A percentile compares a stretch with the other conserved stretches of the same genome.
Conservation (phyloP, 2,113 vertebrate genomes). For the Gila orcuttii region DNA sequence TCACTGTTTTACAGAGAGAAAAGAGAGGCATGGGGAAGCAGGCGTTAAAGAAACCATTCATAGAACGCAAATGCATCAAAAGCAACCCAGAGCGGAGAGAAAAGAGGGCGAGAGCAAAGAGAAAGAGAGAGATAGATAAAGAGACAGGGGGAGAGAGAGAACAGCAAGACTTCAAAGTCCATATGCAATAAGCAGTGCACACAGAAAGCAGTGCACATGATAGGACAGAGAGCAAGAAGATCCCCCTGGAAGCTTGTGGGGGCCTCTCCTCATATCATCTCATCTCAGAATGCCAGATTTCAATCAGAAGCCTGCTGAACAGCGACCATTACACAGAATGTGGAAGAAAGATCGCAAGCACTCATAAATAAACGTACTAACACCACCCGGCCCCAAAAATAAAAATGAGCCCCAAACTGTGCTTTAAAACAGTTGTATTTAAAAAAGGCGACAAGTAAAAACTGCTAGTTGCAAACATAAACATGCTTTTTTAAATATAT, state of each 20-base stretch:
- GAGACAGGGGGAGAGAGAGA: constrained; percentile 26
- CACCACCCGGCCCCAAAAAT: constrained; percentile 50
- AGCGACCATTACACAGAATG: constrained; percentile 69
- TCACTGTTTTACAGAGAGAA: constrained; percentile 69
- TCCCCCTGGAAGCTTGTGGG: constrained; percentile 67
- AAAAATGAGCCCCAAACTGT: background rate
- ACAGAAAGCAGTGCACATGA: constrained; percentile 66
- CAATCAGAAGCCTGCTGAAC: constrained; percentile 59
- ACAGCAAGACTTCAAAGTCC: constrained; percentile 58
- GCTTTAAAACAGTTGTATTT: constrained; percentile 9
- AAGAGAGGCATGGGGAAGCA: constrained; percentile 68
- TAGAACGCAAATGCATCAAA: constrained; percentile 78
- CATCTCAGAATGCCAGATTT: constrained; percentile 73
- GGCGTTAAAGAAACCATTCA: constrained; percentile 77
- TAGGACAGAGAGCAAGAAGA: constrained; percentile 66
- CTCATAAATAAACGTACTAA: constrained; percentile 61
- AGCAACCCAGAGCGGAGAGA: constrained; percentile 65
- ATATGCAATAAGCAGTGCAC: constrained; percentile 49
- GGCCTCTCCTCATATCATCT: constrained; percentile 57
- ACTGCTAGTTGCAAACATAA: background rate
- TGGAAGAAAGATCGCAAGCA: constrained; percentile 40
- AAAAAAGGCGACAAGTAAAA: constrained; percentile 6
- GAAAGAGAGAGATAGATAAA: constrained; percentile 34
- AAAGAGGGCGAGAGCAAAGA: constrained; percentile 11
- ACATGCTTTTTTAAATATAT: background rate